These are phyloP conservation scores for Ochropacha duplaris DNA, from an alignment of 2,888 invertebrate species.

Conservation along the genomic window DNA sequence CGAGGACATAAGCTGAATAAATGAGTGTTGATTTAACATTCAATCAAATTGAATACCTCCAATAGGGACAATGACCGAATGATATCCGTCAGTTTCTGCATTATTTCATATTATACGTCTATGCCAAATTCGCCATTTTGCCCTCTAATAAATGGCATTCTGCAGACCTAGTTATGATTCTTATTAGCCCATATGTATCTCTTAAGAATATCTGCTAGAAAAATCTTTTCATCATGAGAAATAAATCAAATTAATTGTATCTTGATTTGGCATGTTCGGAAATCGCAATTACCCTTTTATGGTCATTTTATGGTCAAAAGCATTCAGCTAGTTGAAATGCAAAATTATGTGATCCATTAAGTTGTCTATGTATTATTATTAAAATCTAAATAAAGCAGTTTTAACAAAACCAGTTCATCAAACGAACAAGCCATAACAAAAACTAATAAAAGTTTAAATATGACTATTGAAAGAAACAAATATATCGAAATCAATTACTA, in stretches of 20 bases:
- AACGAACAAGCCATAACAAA: not conserved
- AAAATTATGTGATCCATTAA: not conserved
- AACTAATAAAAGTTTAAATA: not conserved
- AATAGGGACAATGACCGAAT: not conserved
- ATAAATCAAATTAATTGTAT: not conserved
- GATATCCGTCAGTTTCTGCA: not conserved
- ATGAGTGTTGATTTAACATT: too few species aligned
- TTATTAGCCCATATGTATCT: not conserved
- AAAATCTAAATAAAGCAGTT: not conserved
- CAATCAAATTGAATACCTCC: not conserved
- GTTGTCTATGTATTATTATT: not conserved
- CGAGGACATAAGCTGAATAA: too few species aligned
- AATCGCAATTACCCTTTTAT: not conserved
- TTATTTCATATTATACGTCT: not conserved
- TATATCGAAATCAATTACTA: not conserved
- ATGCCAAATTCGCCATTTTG: not conserved
- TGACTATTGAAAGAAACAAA: not conserved
- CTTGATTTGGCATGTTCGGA: not conserved
- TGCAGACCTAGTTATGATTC: not conserved
- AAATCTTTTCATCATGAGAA: not conserved
- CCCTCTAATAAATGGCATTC: slow-evolving; percentile 4
- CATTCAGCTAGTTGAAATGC: not conserved
- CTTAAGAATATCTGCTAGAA: not conserved
- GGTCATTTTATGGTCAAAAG: not conserved
- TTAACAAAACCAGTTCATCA: not conserved